Conservation (phyloP, 2,113 vertebrate species). For the Rostratula benghalensis region DNA sequence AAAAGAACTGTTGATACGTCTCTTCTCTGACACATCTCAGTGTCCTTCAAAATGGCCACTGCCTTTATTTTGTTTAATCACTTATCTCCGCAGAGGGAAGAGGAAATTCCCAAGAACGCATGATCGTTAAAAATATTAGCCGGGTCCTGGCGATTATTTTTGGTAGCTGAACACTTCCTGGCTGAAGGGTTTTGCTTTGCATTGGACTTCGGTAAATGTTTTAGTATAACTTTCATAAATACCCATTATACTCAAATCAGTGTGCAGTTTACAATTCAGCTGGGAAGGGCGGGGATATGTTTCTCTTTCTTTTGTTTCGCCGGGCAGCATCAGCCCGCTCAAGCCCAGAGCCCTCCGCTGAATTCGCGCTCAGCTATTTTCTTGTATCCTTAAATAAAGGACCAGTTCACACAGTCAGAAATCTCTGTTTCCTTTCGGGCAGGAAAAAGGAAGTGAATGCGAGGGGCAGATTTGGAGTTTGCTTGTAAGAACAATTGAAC, state of each 20-base stretch:
- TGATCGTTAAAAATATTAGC: slow-evolving; percentile 4
- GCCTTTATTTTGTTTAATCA: slow-evolving; percentile 38
- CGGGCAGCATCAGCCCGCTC: slow-evolving; percentile 9
- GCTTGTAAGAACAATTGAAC: slow-evolving; percentile 89
- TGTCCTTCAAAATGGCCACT: neutral
- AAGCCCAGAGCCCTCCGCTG: slow-evolving; percentile 13
- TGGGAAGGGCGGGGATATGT: slow-evolving; percentile 47
- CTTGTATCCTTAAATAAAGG: slow-evolving; percentile 56
- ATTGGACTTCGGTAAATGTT: neutral
- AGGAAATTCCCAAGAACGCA: slow-evolving; percentile 63
- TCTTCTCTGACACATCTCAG: neutral
- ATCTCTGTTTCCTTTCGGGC: slow-evolving; percentile 85
- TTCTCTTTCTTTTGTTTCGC: slow-evolving; percentile 57
- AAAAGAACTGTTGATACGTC: neutral
- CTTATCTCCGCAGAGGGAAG: slow-evolving; percentile 38
- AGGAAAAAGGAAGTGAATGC: slow-evolving; percentile 95
- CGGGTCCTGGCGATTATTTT: slow-evolving; percentile 57
- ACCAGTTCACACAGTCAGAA: slow-evolving; percentile 65
- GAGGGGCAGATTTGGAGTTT: slow-evolving; percentile 78
- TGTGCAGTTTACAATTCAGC: neutral
- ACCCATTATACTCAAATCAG: neutral
- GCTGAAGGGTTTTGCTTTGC: neutral
- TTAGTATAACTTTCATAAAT: slow-evolving; percentile 33
- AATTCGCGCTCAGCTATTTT: slow-evolving; percentile 52
- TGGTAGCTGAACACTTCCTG: slow-evolving; percentile 63